Conservation (phyloP, 2,888 invertebrate species). For the Sericinus montela region DNA sequence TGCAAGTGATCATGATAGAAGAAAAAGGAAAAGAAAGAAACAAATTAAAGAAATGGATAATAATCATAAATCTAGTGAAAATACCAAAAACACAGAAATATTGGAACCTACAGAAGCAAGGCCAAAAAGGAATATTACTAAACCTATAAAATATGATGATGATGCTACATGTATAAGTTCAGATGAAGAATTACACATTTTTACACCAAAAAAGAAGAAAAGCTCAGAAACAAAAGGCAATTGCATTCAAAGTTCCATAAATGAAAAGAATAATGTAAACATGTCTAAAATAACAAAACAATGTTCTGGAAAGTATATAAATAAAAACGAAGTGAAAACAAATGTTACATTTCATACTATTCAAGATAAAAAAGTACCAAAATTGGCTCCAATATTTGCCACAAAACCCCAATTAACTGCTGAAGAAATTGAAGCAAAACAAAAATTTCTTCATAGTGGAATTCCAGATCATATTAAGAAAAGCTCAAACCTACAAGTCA, state of each 20-base stretch:
- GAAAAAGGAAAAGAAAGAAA: constrained; percentile 34
- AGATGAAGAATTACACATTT: constrained; percentile 66
- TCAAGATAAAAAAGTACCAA: constrained; percentile 38
- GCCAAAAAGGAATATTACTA: constrained; percentile 57
- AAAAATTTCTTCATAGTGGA: constrained; percentile 85
- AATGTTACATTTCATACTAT: not conserved
- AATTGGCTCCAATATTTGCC: constrained; percentile 86
- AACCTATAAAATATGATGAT: constrained; percentile 60
- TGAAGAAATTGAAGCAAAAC: constrained; percentile 80
- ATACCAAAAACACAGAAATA: constrained; percentile 7
- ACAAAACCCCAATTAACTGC: constrained; percentile 80
- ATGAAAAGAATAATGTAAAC: not conserved
- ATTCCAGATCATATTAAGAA: constrained; percentile 82
- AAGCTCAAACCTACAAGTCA: constrained; percentile 69
- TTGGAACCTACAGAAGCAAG: constrained; percentile 32
- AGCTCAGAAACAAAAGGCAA: constrained; percentile 7
- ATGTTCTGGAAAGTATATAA: not conserved
- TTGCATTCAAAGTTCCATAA: not conserved
- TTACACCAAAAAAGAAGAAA: constrained; percentile 64
- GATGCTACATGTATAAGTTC: constrained; percentile 49
- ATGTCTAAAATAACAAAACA: not conserved
- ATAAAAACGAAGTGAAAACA: not conserved
- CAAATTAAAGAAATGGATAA: constrained; percentile 6
- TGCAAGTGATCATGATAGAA: constrained; percentile 20
- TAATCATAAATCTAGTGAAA: not conserved